Evolutionary conservation across 1,140 invertebrate genomes (phyloP).

Genomic region (Meloidogyne floridensis): DNA sequence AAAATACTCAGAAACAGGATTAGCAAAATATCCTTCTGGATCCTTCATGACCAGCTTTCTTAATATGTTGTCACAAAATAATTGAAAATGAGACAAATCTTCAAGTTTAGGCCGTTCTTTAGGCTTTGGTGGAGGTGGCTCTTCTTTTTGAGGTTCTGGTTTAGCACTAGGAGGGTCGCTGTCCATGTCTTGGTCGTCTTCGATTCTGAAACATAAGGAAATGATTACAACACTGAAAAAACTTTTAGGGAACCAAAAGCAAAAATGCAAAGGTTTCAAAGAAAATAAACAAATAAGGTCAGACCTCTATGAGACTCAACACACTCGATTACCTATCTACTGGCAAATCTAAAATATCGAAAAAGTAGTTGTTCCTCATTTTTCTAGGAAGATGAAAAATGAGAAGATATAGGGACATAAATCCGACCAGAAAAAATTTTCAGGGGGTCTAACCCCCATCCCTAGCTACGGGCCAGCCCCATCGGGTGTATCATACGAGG

Average conservation of each 20-base stretch:
- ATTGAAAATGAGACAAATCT: conserved; percentile 53
- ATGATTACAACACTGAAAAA: neutral
- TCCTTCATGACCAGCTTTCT: conserved; percentile 58
- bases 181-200: conserved; percentile 16
- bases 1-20: conserved; percentile 52
- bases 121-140: conserved; percentile 12
- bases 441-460: too few species aligned
- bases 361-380: too few species aligned
- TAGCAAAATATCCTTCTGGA: conserved; percentile 61
- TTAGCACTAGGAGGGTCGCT: neutral
- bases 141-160: conserved; percentile 21
- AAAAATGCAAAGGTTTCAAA: neutral
- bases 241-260: neutral
- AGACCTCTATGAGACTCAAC: too few species aligned
- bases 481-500: too few species aligned
- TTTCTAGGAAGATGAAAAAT: neutral
- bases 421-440: neutral
- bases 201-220: neutral
- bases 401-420: neutral
- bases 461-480: too few species aligned
- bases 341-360: too few species aligned
- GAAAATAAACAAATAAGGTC: neutral
- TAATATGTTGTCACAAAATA: conserved; percentile 58
- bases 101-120: conserved; percentile 29
- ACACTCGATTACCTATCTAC: too few species aligned